Evolutionary conservation across 2,797 vertebrate species (phyloP), one percentile per base, ranked within the genome.

Genomic region (Psittacula derbiana): DNA sequence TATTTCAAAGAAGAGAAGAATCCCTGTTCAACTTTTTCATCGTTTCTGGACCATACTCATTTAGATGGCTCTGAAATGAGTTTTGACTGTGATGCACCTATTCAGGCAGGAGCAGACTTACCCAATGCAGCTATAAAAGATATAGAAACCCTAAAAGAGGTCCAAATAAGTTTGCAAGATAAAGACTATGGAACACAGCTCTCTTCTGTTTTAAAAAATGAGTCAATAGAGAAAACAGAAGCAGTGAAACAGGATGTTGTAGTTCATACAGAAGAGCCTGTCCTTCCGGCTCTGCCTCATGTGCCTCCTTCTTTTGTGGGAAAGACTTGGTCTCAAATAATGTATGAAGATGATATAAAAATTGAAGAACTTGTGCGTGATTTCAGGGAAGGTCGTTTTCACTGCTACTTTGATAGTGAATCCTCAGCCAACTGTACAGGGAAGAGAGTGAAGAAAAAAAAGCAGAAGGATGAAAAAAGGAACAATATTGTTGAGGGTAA

Each of bases 291-390:
- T 61, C 98, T 98, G 50, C 97, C 98, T 85, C 97, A 98, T 50
- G 98, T 99, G 91, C 99, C 99, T 95, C 97, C 98, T 82, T 98
- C 98, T 67, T 98, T 99, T 97, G 98, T 98, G 79, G 99, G 98
- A 57, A 99, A 99, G 96, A 99, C 98, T 5, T 98, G 98, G 98
- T 97, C 98, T 67, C 98, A 99, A 88, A 98, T 99, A 28, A 98
- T 98, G 97, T 96, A 97, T 84, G 99, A 99, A 97, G 99, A 99
- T 67, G 98, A 99, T 90, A 91, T 98, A 79, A 98, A 98, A 97
- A 98, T 99, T 80, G 98, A 99, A 43, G 95, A 93, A 44, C 98
- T 99, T 53, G 98, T 99, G 23, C 98, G 95, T 61, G 98, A 99
- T 95, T 99, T 99, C 95, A 98, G 98, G 96, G 97, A 98, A 72